Conservation (phyloP, 1,140 invertebrate species). For the Medauroidea extradentata region DNA sequence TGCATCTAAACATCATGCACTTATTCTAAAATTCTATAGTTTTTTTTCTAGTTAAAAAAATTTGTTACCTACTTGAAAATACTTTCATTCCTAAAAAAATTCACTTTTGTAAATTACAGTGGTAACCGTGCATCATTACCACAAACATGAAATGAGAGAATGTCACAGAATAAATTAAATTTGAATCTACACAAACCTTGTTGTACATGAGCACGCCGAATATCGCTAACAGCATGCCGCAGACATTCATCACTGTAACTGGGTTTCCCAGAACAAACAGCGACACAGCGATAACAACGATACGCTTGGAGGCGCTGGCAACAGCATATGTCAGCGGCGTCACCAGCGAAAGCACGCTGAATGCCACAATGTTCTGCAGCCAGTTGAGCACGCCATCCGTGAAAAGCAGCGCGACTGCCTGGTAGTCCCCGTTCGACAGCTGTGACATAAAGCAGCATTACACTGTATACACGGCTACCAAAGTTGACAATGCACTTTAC, state of each 20-base stretch:
- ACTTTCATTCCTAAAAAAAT: not conserved
- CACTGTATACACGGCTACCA: no score
- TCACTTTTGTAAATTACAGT: not conserved
- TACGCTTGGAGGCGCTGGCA: conserved; percentile 92
- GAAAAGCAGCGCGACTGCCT: conserved; percentile 61
- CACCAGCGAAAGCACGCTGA: conserved; percentile 84
- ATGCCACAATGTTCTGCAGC: conserved; percentile 92
- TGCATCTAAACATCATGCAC: not conserved
- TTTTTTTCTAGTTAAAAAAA: not conserved
- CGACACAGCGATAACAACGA: conserved; percentile 87
- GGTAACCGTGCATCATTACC: not conserved
- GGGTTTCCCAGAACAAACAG: conserved; percentile 88
- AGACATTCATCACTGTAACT: conserved; percentile 79
- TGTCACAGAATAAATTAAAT: not conserved
- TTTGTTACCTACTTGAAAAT: not conserved
- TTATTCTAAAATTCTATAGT: not conserved
- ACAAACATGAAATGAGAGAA: not conserved
- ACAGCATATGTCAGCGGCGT: conserved; percentile 93
- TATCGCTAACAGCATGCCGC: conserved; percentile 89
- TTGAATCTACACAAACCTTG: conserved; percentile 44
- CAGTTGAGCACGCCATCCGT: conserved; percentile 87
- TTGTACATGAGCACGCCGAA: conserved; percentile 90
- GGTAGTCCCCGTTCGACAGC: conserved; percentile 37
- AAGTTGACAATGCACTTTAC: no score
- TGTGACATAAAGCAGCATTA: conserved; percentile 13